phyloP scores from a whole-genome alignment of 2,113 vertebrate genomes.

The Mirza zaza region DNA sequence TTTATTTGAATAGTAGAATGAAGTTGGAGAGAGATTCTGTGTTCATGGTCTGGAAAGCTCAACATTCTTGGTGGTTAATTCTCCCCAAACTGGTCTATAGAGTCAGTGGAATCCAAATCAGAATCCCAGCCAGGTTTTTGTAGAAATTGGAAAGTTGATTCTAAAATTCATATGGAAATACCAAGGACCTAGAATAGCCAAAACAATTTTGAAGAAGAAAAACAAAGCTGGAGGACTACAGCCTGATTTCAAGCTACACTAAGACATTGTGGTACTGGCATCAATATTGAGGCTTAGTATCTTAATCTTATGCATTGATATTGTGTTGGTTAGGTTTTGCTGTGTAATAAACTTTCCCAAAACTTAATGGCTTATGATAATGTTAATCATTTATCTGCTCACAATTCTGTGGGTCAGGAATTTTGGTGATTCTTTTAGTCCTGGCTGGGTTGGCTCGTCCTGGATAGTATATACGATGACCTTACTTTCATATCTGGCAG shows the following conservation, averaged over 20 bases:
- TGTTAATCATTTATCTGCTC: background rate
- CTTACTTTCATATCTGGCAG: background rate
- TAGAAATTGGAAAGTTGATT: conserved; percentile 10
- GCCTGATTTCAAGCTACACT: background rate
- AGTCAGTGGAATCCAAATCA: background rate
- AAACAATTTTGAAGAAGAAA: conserved; percentile 3
- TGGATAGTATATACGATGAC: background rate
- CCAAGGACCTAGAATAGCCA: conserved; percentile 12
- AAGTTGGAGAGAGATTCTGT: background rate
- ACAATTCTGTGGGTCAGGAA: background rate
- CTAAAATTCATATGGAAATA: conserved; percentile 14
- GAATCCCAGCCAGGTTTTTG: conserved; percentile 23
- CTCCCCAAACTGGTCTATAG: background rate
- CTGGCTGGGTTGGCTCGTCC: background rate
- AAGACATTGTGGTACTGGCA: background rate
- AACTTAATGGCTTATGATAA: background rate
- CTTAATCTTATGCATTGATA: background rate
- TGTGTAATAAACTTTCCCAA: background rate
- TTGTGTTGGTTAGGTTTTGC: background rate
- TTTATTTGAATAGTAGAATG: background rate
- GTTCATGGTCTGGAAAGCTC: background rate
- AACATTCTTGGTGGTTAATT: background rate
- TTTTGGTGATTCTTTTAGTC: background rate
- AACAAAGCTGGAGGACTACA: background rate
- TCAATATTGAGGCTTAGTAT: background rate